Percentiles rank a stretch among this genome's conserved stretches.
Evolutionary conservation across 2,113 vertebrate species (phyloP).

Genomic region (Lasiurus cinereus): DNA sequence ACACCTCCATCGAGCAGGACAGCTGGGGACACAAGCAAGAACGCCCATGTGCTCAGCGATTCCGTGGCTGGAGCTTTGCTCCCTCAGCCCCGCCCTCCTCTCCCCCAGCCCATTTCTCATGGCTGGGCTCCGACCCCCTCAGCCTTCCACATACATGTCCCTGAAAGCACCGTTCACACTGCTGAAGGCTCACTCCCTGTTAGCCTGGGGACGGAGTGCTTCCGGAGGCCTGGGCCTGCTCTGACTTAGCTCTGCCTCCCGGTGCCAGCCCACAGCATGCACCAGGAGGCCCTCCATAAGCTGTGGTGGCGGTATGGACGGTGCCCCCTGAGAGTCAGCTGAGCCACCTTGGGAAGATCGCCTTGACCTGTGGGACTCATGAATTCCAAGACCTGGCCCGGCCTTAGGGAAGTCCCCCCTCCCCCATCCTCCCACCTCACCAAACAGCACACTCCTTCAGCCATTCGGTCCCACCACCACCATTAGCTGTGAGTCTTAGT

Average conservation of each 20-base stretch:
- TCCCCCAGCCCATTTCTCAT: accelerated
- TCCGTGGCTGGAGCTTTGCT: accelerated
- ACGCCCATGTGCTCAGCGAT: accelerated
- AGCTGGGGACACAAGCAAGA: accelerated
- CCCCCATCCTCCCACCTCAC: background rate
- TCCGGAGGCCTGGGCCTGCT: background rate
- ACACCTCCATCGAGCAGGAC: background rate
- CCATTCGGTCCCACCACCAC: accelerated
- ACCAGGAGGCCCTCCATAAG: background rate
- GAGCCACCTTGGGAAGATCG: background rate
- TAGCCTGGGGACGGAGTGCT: accelerated
- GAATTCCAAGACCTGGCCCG: background rate
- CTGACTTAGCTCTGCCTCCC: background rate
- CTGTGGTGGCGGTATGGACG: accelerated
- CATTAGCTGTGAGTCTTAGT: background rate
- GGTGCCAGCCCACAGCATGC: accelerated
- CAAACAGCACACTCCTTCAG: too few relatives aligned
- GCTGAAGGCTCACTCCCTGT: accelerated
- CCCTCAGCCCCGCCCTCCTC: background rate
- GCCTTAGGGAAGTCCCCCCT: background rate
- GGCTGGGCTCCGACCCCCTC: background rate
- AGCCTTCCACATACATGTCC: accelerated
- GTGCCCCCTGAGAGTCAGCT: background rate
- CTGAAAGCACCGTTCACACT: background rate
- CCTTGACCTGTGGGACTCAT: background rate